These are phyloP conservation scores for Acanthosepion pharaonis DNA, from an alignment of 2,888 invertebrate species.

Conservation along the genomic window DNA sequence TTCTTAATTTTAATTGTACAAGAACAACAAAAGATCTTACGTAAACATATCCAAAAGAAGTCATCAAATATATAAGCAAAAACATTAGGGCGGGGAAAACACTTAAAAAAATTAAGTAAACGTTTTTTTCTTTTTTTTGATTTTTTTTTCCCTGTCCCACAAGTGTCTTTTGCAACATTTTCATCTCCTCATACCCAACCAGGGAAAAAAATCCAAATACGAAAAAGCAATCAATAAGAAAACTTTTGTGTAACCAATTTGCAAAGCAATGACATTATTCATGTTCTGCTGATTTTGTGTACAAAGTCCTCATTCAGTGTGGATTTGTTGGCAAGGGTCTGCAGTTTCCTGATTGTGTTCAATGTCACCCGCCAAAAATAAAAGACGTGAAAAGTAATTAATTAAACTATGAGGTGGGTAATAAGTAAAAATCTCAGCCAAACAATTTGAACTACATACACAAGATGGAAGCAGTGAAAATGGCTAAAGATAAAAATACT, in stretches of 20 bases:
- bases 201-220: neutral
- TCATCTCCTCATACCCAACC: neutral
- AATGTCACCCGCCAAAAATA: neutral
- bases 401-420: neutral
- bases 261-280: neutral
- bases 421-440: neutral
- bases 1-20: constrained; percentile 33
- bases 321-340: neutral
- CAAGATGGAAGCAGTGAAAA: neutral
- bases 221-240: neutral
- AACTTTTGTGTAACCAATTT: constrained; percentile 2
- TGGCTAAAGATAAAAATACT: too few species aligned
- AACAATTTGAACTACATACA: neutral
- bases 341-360: constrained; percentile 21
- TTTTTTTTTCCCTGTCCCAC: neutral
- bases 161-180: neutral
- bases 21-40: constrained; percentile 9
- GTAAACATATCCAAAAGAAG: neutral
- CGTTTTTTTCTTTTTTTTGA: neutral
- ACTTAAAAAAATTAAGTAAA: neutral
- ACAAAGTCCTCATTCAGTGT: neutral
- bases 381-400: neutral
- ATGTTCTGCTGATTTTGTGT: neutral
- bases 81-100: constrained; percentile 11
- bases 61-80: constrained; percentile 20